Percentiles rank a stretch among this genome's conserved stretches.
Conservation (phyloP, 2,797 vertebrate species). For the Mallotus villosus region DNA sequence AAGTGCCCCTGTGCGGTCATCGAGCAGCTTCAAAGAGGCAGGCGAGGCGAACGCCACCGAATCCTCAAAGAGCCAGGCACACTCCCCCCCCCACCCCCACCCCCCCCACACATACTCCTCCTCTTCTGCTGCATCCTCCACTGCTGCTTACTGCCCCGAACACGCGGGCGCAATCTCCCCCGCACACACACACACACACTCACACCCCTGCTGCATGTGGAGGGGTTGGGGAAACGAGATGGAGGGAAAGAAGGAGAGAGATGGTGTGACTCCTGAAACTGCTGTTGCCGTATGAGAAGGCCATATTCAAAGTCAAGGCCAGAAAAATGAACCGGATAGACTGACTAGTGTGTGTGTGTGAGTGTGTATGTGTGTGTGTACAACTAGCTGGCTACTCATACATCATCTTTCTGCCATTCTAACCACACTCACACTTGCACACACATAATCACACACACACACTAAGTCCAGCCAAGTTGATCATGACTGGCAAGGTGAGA, state of each 20-base stretch:
- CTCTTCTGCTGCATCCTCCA: too few relatives aligned
- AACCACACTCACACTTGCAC: neutral
- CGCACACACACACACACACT: slow-evolving; percentile 2
- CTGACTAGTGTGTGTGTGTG: neutral
- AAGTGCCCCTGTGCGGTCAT: slow-evolving; percentile 76
- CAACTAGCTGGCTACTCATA: neutral
- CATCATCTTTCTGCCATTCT: neutral
- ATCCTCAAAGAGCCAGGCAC: slow-evolving; percentile 53
- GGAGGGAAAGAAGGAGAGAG: neutral
- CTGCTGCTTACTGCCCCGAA: neutral
- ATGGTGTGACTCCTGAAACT: neutral
- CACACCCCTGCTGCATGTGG: slow-evolving; percentile 29
- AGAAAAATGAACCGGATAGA: neutral
- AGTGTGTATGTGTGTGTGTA: neutral
- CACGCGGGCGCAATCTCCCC: neutral
- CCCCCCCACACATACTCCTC: slow-evolving; percentile 23
- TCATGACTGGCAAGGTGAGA: neutral
- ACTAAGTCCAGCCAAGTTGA: neutral
- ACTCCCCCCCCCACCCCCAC: slow-evolving; percentile 24
- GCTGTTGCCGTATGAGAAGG: neutral
- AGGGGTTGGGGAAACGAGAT: slow-evolving; percentile 25
- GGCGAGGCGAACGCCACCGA: slow-evolving; percentile 56
- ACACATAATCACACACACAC: neutral
- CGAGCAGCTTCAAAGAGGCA: slow-evolving; percentile 77
- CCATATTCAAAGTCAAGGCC: neutral